Evolutionary conservation across 64 coral and sea anemone genomes (phyloP).

Genomic region (Cladopsammia gracilis): DNA sequence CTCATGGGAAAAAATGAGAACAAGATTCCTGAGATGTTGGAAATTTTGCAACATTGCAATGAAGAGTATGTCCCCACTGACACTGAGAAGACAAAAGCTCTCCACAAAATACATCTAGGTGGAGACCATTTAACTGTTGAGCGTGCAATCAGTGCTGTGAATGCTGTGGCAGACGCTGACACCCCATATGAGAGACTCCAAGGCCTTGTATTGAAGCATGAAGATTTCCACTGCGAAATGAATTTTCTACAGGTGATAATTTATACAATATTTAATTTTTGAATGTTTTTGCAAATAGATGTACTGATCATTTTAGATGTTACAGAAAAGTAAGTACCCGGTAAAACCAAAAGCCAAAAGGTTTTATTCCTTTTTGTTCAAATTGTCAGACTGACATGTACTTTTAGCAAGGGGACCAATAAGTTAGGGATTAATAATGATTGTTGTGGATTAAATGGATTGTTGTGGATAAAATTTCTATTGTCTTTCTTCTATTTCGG

Average conservation of each 20-base stretch:
- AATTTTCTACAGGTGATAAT: conserved; percentile 49
- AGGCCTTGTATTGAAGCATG: conserved; percentile 32
- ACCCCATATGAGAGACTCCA: conserved; percentile 17
- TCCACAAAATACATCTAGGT: conserved; percentile 10
- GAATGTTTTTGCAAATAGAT: neutral
- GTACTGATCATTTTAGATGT: no score
- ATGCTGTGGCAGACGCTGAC: conserved; percentile 31
- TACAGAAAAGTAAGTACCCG: no score
- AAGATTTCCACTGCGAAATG: conserved; percentile 61
- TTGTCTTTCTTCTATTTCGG: no score
- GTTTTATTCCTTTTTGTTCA: no score
- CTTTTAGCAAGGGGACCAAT: no score
- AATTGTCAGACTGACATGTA: no score
- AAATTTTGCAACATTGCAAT: conserved; percentile 6
- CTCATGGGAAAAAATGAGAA: conserved; percentile 28
- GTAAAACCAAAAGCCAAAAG: no score
- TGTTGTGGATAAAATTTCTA: no score
- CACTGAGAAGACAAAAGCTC: neutral
- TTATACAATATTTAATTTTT: neutral
- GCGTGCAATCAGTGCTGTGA: conserved; percentile 18
- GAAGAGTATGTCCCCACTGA: conserved; percentile 12
- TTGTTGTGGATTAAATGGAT: no score
- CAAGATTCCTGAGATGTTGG: conserved; percentile 12
- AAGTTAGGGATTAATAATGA: no score
- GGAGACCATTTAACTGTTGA: conserved; percentile 62